Evolutionary conservation across 2,113 vertebrate species (phyloP).

Genomic region (Lophochroa leadbeateri): DNA sequence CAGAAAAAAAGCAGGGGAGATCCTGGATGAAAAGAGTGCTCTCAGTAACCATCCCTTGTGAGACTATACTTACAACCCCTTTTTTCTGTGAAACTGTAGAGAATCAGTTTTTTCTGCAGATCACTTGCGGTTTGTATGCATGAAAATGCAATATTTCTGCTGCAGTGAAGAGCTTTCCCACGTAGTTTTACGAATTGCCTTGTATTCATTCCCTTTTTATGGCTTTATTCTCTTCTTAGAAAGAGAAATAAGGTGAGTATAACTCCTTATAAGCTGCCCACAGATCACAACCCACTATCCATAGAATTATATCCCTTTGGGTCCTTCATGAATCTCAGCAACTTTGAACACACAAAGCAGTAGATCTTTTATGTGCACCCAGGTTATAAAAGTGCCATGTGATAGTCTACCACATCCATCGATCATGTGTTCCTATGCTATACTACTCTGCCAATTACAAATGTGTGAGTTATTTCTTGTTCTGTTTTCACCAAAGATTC

Average conservation of each 20-base stretch:
- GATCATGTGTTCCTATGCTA: not conserved
- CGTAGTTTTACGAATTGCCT: not conserved
- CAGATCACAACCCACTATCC: not conserved
- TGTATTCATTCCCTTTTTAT: not conserved
- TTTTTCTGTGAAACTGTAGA: not conserved
- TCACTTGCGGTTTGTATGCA: slow-evolving; percentile 4
- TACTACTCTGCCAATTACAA: not conserved
- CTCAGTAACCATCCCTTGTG: not conserved
- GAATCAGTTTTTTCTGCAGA: slow-evolving; percentile 31
- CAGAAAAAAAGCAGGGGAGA: not conserved
- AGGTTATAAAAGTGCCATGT: not conserved
- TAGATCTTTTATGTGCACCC: not conserved
- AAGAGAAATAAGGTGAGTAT: not conserved
- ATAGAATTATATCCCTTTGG: not conserved
- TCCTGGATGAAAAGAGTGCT: not conserved
- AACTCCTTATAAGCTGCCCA: not conserved
- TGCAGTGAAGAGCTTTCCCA: not conserved
- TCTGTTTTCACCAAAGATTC: not conserved
- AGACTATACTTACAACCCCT: not conserved
- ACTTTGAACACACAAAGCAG: not conserved
- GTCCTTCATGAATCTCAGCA: not conserved
- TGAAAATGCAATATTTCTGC: slow-evolving; percentile 56
- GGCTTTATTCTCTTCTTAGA: not conserved
- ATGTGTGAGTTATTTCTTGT: not conserved
- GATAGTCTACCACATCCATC: not conserved